phyloP scores from a whole-genome alignment of 92 coral and sea anemone genomes.

The Scolanthus callimorphus region DNA sequence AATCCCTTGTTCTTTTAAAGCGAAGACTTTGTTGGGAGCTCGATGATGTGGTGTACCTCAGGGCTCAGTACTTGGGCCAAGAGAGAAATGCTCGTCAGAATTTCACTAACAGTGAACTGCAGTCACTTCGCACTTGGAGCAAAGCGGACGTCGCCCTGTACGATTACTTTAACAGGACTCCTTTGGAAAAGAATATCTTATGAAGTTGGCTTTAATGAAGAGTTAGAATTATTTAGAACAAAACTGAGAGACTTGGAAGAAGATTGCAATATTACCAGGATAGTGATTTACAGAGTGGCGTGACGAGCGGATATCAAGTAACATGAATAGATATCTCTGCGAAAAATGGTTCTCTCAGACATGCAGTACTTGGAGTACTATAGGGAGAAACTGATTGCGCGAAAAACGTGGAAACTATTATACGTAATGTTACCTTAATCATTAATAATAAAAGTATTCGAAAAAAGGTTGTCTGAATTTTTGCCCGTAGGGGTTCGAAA shows the following conservation, averaged over 20 bases:
- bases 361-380: constrained; percentile 78
- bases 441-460: no score
- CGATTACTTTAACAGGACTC: constrained; percentile 74
- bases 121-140: constrained; percentile 73
- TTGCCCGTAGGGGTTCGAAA: no score
- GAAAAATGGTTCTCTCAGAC: constrained; percentile 64
- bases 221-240: constrained; percentile 55
- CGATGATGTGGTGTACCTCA: constrained; percentile 84
- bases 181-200: constrained; percentile 65
- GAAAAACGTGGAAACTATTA: no score
- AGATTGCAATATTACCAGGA: constrained; percentile 32
- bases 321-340: constrained; percentile 65
- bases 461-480: no score
- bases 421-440: no score
- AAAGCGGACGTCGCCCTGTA: constrained; percentile 80
- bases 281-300: background rate
- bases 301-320: background rate
- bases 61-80: constrained; percentile 37
- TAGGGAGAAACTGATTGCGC: constrained; percentile 21
- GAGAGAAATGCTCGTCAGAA: background rate
- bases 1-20: constrained; percentile 82
- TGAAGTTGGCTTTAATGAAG: constrained; percentile 49
- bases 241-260: constrained; percentile 63
- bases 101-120: constrained; percentile 6
- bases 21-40: constrained; percentile 92